phyloP scores from a whole-genome alignment of 1,140 invertebrate genomes.

The Acyrthosiphon pisum region DNA sequence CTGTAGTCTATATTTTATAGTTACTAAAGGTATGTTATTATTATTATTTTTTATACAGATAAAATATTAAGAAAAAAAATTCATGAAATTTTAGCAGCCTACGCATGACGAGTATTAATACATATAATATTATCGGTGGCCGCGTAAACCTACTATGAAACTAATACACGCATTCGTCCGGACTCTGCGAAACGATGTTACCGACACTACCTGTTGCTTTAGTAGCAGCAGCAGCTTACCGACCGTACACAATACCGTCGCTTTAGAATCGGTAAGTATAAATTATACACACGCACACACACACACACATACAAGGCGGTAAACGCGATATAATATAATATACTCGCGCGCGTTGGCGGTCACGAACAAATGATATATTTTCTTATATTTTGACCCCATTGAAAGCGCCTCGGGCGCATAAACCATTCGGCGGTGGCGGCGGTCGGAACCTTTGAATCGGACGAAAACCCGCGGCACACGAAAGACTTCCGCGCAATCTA shows the following conservation, averaged over 20 bases:
- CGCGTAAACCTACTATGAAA: background rate
- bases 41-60: no score
- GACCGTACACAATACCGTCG: background rate
- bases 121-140: background rate
- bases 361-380: conserved; percentile 48
- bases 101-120: no score
- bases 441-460: conserved; percentile 37
- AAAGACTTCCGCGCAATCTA: conserved; percentile 10
- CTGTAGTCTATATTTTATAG: no score
- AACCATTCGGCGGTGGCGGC: conserved; percentile 8
- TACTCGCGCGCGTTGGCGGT: background rate
- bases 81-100: no score
- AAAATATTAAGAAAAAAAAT: background rate
- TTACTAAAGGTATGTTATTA: no score
- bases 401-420: background rate
- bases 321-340: background rate
- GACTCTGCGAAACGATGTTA: background rate
- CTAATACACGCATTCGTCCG: background rate
- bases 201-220: background rate
- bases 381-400: background rate
- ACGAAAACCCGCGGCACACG: background rate
- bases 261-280: background rate
- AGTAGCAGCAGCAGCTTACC: background rate
- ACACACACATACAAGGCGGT: background rate
- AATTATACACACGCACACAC: background rate